Conservation (phyloP, 1,140 invertebrate genomes). For the Aphidius ervi region DNA sequence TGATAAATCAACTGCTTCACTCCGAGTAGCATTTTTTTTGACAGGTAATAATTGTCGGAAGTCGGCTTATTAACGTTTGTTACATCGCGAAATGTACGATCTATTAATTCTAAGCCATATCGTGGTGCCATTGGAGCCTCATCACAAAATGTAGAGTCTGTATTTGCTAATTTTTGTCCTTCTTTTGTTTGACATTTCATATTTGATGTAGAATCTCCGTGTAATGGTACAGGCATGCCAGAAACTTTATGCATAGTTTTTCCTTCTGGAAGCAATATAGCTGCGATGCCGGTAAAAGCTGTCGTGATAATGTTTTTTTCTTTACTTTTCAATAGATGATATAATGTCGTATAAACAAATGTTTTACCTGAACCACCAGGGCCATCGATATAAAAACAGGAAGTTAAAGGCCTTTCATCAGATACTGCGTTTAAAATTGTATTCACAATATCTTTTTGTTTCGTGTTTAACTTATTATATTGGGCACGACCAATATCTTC, state of each 20-base stretch:
- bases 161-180: background rate
- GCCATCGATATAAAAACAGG: too few species aligned
- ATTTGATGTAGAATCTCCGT: background rate
- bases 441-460: background rate
- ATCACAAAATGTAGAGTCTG: background rate
- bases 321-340: background rate
- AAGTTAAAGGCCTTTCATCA: background rate
- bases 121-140: constrained; percentile 1
- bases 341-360: background rate
- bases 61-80: background rate
- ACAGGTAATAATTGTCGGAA: background rate
- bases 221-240: background rate
- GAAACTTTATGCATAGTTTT: constrained; percentile 1
- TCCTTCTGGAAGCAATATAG: background rate
- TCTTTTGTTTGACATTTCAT: background rate
- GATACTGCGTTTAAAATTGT: background rate
- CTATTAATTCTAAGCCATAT: background rate
- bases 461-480: constrained; percentile 1
- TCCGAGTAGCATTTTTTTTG: constrained; percentile 14
- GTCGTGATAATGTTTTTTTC: background rate
- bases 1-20: constrained; percentile 20
- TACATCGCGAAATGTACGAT: constrained; percentile 1
- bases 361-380: background rate
- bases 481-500: background rate
- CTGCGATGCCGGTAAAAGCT: background rate